Evolutionary conservation across 2,113 vertebrate genomes (phyloP).

Genomic region (Rhegmatorhina hoffmannsi): DNA sequence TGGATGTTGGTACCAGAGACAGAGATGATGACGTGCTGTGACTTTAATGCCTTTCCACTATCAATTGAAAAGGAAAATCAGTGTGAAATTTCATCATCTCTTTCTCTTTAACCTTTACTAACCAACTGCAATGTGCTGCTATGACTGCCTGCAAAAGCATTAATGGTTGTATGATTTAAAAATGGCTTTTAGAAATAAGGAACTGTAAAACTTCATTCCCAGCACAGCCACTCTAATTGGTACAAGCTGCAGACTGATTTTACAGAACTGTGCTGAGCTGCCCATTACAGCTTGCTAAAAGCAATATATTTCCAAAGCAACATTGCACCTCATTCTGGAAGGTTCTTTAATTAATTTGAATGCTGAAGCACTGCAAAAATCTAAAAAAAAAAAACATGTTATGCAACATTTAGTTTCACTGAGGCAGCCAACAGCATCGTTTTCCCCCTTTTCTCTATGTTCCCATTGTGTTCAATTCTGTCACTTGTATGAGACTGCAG

Average conservation of each 20-base stretch:
- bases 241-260: not conserved
- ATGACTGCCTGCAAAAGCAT: not conserved
- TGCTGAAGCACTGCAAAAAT: conserved; percentile 16
- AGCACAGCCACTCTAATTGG: not conserved
- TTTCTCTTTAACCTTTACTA: conserved; percentile 15
- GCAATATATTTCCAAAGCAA: conserved; percentile 31
- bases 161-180: not conserved
- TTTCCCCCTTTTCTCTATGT: conserved; percentile 54
- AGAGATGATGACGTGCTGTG: not conserved
- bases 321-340: conserved; percentile 39
- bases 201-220: not conserved
- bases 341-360: conserved; percentile 66
- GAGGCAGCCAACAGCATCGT: conserved; percentile 44
- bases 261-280: not conserved
- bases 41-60: not conserved
- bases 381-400: not conserved
- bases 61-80: not conserved
- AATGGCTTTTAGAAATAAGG: not conserved
- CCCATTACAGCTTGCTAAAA: not conserved
- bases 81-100: conserved; percentile 1
- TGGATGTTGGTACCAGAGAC: not conserved
- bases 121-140: not conserved
- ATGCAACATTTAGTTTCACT: conserved; percentile 63
- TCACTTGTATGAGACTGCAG: conserved; percentile 44
- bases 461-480: conserved; percentile 58